Percentiles rank a stretch among this genome's conserved stretches.
These are phyloP conservation scores for Mus spretus DNA, from an alignment of 2,797 vertebrate species.

Conservation along the genomic window DNA sequence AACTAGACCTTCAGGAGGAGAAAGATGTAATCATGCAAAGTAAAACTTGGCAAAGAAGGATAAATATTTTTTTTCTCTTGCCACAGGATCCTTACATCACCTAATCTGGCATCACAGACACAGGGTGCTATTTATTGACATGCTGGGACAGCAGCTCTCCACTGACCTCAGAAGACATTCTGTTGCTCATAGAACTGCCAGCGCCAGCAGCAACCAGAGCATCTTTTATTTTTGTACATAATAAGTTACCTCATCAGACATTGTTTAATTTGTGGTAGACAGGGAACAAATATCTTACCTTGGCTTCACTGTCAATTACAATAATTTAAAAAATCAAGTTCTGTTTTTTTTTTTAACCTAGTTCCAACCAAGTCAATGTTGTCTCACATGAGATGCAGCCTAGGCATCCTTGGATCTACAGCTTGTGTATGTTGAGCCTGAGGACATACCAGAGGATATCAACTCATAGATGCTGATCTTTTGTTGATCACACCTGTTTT, in stretches of 20 bases:
- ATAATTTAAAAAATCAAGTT: constrained; percentile 51
- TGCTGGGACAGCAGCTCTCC: constrained; percentile 38
- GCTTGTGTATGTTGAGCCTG: background rate
- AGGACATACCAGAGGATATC: background rate
- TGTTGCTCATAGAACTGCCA: constrained; percentile 41
- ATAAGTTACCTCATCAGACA: constrained; percentile 57
- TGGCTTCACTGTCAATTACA: constrained; percentile 60
- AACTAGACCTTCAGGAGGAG: constrained; percentile 29
- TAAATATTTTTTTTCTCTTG: constrained; percentile 53
- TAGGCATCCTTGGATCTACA: background rate
- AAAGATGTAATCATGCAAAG: constrained; percentile 64
- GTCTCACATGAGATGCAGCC: constrained; percentile 1
- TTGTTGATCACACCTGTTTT: background rate
- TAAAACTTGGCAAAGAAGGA: constrained; percentile 63
- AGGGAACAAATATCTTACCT: constrained; percentile 48
- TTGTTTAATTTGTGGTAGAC: constrained; percentile 62
- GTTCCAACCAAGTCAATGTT: background rate
- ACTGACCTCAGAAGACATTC: constrained; percentile 65
- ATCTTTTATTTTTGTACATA: constrained; percentile 72
- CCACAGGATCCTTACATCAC: constrained; percentile 61
- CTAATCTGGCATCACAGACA: constrained; percentile 13
- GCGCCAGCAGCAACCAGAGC: background rate
- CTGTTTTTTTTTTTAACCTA: constrained; percentile 19
- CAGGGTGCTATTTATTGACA: constrained; percentile 57
- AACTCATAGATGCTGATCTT: background rate